Evolutionary conservation across 92 coral and sea anemone species (phyloP).

Genomic region (Umimayanthus kanabou): DNA sequence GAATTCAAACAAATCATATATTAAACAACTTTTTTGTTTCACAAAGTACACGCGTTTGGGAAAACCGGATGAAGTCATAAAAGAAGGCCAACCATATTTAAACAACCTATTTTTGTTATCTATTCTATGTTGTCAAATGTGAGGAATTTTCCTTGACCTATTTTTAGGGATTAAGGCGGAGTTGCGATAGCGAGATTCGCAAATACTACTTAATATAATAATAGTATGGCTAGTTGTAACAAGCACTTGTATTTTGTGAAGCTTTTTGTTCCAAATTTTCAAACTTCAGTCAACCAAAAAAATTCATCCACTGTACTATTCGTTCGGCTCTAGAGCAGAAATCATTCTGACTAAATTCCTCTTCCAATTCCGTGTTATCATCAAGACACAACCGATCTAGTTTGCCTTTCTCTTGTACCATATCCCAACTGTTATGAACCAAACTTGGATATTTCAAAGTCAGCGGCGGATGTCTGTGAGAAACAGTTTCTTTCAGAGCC

Average conservation of each 20-base stretch:
- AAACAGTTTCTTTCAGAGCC: background rate
- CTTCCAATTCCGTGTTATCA: background rate
- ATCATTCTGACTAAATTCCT: background rate
- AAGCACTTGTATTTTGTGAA: background rate
- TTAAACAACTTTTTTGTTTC: background rate
- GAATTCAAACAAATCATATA: background rate
- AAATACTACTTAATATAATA: background rate
- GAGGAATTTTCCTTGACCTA: background rate
- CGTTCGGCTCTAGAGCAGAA: constrained; percentile 28
- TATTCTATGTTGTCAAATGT: too few relatives aligned
- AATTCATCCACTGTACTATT: constrained; percentile 38
- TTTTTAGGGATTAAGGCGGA: background rate
- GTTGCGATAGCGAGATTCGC: background rate
- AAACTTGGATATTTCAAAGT: background rate
- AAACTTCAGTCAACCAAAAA: constrained; percentile 17
- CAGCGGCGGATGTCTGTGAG: background rate
- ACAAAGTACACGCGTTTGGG: background rate
- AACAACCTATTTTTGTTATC: background rate
- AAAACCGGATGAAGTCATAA: background rate
- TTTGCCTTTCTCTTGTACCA: background rate
- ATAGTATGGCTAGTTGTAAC: background rate
- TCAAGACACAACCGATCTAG: background rate
- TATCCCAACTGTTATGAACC: background rate
- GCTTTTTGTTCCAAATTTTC: background rate
- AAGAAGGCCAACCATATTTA: background rate